Percentiles rank a stretch among this genome's conserved stretches.
Conservation (phyloP, 2,113 vertebrate species). For the cat (Felis catus) region F.catus_Fca126_mat1.0 CM031413.1:2313501-2314000, state of each 20-base stretch:
- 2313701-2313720: neutral
- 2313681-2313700: neutral
- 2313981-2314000: rapidly evolving
- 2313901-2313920: neutral
- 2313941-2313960: neutral
- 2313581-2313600: neutral
- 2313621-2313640: neutral
- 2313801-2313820: neutral
- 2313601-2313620: neutral
- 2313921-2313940: neutral
- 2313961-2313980: neutral
- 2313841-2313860: neutral
- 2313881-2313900: neutral
- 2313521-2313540: neutral
- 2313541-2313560: neutral
- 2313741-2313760: neutral
- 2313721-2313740: neutral
- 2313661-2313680: neutral
- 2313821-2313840: neutral
- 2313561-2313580: neutral
- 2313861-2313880: neutral
- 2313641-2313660: neutral
- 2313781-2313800: neutral
- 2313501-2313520: neutral
- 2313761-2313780: neutral